Percentiles rank a stretch among this genome's conserved stretches.
Conservation (phyloP, 2,797 vertebrate genomes). For the Labeo calbasu region DNA sequence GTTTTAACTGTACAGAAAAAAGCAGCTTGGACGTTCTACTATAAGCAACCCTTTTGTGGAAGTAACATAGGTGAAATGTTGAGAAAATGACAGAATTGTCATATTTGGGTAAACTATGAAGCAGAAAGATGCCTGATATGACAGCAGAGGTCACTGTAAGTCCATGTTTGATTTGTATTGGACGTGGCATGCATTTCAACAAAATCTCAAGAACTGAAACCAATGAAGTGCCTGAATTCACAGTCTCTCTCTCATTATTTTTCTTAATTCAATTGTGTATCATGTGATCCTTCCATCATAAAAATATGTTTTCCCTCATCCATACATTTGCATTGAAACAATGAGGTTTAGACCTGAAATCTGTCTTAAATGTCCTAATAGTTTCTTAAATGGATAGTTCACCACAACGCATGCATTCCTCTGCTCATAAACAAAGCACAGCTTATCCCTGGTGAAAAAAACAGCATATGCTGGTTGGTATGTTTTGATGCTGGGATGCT, state of each 20-base stretch:
- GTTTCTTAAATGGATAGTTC: background rate
- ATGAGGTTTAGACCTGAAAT: background rate
- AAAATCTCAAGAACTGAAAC: background rate
- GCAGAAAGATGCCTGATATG: background rate
- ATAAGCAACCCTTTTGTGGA: background rate
- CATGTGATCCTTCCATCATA: background rate
- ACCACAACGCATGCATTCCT: too few species aligned
- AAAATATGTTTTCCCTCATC: background rate
- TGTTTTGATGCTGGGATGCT: rapidly evolving
- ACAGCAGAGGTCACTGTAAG: conserved; percentile 54
- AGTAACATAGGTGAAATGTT: background rate
- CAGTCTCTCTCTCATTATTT: background rate
- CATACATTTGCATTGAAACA: background rate
- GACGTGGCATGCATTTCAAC: background rate
- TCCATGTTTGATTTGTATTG: background rate
- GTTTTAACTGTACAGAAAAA: background rate
- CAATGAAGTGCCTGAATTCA: background rate
- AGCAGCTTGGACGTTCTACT: too few species aligned
- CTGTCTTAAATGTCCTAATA: background rate
- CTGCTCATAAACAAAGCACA: too few species aligned
- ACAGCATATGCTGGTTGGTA: too few species aligned
- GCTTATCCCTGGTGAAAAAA: too few species aligned
- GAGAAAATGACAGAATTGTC: background rate
- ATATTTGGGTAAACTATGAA: background rate
- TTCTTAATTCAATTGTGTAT: background rate